phyloP scores from a whole-genome alignment of 2,888 invertebrate species.

The Ormia ochracea region DNA sequence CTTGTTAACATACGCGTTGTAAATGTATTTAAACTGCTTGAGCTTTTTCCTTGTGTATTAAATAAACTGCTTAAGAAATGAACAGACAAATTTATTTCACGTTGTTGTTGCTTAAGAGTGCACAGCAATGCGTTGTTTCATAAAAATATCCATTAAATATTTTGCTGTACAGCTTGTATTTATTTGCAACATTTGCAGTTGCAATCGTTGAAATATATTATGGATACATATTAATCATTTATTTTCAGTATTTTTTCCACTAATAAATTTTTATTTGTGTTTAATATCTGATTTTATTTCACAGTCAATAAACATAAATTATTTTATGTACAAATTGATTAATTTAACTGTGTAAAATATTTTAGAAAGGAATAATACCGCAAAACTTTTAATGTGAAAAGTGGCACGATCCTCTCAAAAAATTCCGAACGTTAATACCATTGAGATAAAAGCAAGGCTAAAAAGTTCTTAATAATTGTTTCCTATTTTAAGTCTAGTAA shows the following conservation, averaged over 20 bases:
- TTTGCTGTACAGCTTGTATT: constrained; percentile 40
- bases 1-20: not conserved
- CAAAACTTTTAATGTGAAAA: too few species aligned
- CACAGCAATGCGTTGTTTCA: not conserved
- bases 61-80: not conserved
- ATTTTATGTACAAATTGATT: constrained; percentile 54
- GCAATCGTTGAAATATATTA: not conserved
- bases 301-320: constrained; percentile 51
- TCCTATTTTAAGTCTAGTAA: too few species aligned
- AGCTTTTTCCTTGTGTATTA: constrained; percentile 7
- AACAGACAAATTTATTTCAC: not conserved
- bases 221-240: constrained; percentile 13
- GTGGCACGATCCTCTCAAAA: too few species aligned
- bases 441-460: too few species aligned
- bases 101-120: not conserved
- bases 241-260: not conserved
- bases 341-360: not conserved
- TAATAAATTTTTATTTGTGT: not conserved
- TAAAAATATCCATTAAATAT: constrained; percentile 27
- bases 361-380: too few species aligned
- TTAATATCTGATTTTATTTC: constrained; percentile 30
- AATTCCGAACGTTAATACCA: too few species aligned
- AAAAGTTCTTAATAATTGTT: too few species aligned
- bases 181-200: constrained; percentile 32
- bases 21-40: not conserved